Percentiles rank a stretch among this genome's conserved stretches.
These are phyloP conservation scores for Redunca redunca DNA, from an alignment of 2,113 vertebrate species.

Conservation along the genomic window DNA sequence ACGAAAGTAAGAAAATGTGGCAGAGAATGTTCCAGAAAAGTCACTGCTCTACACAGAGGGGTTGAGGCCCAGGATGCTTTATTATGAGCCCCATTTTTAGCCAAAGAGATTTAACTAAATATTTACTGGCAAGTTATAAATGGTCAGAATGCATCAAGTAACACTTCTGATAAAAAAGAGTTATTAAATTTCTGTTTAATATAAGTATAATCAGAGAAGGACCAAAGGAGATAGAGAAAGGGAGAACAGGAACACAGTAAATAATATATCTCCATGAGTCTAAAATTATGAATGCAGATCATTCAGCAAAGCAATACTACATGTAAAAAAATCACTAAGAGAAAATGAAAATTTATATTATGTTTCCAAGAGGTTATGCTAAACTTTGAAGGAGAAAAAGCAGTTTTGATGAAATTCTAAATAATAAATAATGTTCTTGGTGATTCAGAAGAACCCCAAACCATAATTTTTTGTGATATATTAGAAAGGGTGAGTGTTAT, in stretches of 20 bases:
- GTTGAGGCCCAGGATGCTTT: not conserved
- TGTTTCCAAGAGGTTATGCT: not conserved
- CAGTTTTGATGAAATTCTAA: constrained; percentile 19
- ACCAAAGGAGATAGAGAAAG: not conserved
- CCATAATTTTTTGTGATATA: not conserved
- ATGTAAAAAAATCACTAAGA: not conserved
- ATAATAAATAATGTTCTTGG: not conserved
- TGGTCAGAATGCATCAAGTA: not conserved
- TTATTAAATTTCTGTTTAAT: constrained; percentile 14
- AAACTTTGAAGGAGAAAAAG: not conserved
- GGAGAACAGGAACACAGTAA: not conserved
- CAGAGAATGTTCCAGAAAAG: constrained; percentile 64
- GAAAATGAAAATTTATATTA: not conserved
- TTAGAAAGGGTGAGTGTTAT: not conserved
- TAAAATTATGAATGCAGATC: not conserved
- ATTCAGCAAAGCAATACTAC: not conserved
- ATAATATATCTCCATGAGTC: not conserved
- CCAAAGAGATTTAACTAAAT: not conserved
- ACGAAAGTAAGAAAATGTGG: constrained; percentile 73
- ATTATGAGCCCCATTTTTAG: not conserved
- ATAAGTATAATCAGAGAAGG: constrained; percentile 7
- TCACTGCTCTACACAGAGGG: constrained; percentile 48
- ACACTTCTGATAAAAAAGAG: not conserved
- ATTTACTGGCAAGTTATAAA: constrained; percentile 25
- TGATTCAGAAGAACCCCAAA: constrained; percentile 31